phyloP scores from a whole-genome alignment of 2,797 vertebrate genomes.

The Gobionotothen gibberifrons region DNA sequence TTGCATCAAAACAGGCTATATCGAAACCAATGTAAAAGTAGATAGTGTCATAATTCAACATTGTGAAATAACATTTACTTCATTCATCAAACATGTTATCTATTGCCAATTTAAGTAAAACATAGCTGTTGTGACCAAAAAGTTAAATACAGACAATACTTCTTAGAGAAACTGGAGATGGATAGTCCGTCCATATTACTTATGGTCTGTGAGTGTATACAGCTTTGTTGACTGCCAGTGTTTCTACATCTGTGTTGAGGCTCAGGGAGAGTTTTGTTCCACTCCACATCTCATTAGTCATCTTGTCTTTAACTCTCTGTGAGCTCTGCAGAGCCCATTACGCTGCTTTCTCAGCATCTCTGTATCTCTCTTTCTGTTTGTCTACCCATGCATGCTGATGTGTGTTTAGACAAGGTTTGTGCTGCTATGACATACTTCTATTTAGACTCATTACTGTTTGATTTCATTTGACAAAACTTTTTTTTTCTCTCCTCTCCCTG shows the following conservation, averaged over 20 bases:
- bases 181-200: slow-evolving; percentile 18
- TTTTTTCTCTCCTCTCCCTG: slow-evolving; percentile 22
- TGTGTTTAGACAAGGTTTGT: slow-evolving; percentile 57
- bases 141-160: background rate
- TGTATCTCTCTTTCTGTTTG: slow-evolving; percentile 38
- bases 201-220: background rate
- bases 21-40: background rate
- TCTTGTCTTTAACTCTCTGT: slow-evolving; percentile 66
- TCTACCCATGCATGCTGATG: slow-evolving; percentile 60
- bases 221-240: slow-evolving; percentile 43
- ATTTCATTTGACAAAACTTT: slow-evolving; percentile 70
- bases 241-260: slow-evolving; percentile 63
- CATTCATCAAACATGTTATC: background rate
- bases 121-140: slow-evolving; percentile 3
- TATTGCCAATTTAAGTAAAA: background rate
- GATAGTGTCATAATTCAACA: background rate
- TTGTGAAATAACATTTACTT: background rate
- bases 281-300: slow-evolving; percentile 73
- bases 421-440: slow-evolving; percentile 60
- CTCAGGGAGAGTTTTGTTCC: slow-evolving; percentile 70
- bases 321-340: slow-evolving; percentile 63
- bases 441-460: slow-evolving; percentile 63
- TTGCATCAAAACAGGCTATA: background rate
- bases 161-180: background rate
- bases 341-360: slow-evolving; percentile 33